Evolutionary conservation across 1,140 invertebrate genomes (phyloP), one percentile per base, ranked within the genome.

Genomic region (Orchesella cincta): DNA sequence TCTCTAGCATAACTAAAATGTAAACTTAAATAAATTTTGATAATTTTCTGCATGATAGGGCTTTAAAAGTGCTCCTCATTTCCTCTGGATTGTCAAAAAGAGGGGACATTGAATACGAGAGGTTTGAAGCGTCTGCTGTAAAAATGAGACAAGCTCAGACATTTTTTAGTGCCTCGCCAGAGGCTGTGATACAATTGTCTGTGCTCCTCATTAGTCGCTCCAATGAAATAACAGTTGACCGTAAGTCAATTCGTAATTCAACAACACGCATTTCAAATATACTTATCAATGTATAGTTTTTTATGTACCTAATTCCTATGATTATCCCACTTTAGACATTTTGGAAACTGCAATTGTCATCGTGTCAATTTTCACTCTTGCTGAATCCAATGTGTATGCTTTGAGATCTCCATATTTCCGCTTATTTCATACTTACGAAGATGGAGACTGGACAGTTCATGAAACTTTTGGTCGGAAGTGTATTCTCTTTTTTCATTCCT

Each of bases 111-210:
- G 77, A 81, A 39, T 82, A 82, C 36, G 74, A 78, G 26, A 54
- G 81, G 18, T 75, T 82, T 64, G 81, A 82, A 79, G 81, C 81
- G 1, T 77, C 77, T 20, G 81, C 81, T 8, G 64, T 79, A 1
- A 82, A 82, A 75, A 76, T 80, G 75, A 51, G 75, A 72, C 77
- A 79, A 33, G 76, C 79, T 0, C 57, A 78, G n/a, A 76, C 74
- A 34, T 82, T 82, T 46, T 82, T 82, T 39, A 31, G 54, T 20
- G 81, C 81, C 0, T 77, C 78, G 0, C 81, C 81, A 0, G 81
- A 82, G 76, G 79, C 81, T 0, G 23, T 82, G 14, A 74, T 82
- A 2, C 81, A 82, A 57, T 39, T 82, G 16, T 78, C 81, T 0
- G 79, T 80, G 0, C 67, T 82, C 2, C 46, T 80, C n/a, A 73